Evolutionary conservation across 2,888 invertebrate genomes (phyloP).

Genomic region (Melitaea athalia): DNA sequence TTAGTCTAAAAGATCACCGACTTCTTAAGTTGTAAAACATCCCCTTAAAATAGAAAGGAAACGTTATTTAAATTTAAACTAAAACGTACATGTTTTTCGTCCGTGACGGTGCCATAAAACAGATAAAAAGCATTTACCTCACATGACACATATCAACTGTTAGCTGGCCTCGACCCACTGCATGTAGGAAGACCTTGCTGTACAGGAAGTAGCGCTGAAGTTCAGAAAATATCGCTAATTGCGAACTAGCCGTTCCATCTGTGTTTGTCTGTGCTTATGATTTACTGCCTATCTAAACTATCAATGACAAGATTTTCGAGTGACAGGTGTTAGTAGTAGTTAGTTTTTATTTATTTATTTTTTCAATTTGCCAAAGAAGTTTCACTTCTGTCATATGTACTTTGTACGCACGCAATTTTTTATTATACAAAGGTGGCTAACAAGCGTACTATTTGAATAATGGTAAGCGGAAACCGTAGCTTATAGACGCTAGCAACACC

Average conservation of each 20-base stretch:
- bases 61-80: background rate
- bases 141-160: constrained; percentile 23
- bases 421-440: no score
- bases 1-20: no score
- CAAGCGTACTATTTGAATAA: no score
- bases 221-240: constrained; percentile 16
- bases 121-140: constrained; percentile 38
- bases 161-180: constrained; percentile 41
- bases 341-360: no score
- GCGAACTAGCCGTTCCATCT: background rate
- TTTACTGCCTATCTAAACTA: background rate
- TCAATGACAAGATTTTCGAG: no score
- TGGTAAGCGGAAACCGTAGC: no score
- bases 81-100: constrained; percentile 9
- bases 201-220: constrained; percentile 38
- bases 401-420: no score
- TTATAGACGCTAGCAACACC: no score
- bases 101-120: constrained; percentile 25
- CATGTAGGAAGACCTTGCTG: constrained; percentile 39
- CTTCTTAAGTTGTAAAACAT: background rate
- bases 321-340: no score
- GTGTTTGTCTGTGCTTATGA: background rate
- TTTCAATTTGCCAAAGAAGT: no score
- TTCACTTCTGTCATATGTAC: no score
- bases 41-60: background rate